phyloP scores from a whole-genome alignment of 2,113 vertebrate genomes.

The Typhlomys cinereus region DNA sequence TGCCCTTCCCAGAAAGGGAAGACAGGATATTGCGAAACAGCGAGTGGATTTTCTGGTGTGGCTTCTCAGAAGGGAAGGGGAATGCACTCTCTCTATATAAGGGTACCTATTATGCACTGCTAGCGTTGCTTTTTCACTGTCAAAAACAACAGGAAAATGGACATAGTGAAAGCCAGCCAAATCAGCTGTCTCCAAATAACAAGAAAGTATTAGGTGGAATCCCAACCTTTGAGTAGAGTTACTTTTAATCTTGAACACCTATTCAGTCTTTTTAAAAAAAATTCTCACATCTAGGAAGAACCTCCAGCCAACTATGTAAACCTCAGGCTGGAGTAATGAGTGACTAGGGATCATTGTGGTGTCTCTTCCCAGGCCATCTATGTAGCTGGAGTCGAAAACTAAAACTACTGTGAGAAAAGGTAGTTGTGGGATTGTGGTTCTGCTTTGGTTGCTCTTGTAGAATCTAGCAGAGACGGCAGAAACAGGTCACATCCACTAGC shows the following conservation, averaged over 20 bases:
- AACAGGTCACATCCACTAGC: not conserved
- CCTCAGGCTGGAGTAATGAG: not conserved
- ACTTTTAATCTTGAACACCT: not conserved
- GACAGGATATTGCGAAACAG: conserved; percentile 25
- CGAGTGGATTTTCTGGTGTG: not conserved
- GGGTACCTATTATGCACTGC: not conserved
- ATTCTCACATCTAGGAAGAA: not conserved
- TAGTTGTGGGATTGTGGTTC: not conserved
- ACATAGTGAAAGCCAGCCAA: not conserved
- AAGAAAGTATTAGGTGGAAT: not conserved
- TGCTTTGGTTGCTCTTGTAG: not conserved
- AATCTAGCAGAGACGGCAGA: not conserved
- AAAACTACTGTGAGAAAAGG: not conserved
- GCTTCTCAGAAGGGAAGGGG: not conserved
- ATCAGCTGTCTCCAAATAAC: conserved; percentile 12
- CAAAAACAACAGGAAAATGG: conserved; percentile 20
- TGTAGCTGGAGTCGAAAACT: not conserved
- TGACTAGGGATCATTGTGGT: not conserved
- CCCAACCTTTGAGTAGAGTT: not conserved
- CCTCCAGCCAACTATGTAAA: not conserved
- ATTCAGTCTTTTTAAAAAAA: not conserved
- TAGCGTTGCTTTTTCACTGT: conserved; percentile 6
- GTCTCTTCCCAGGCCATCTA: not conserved
- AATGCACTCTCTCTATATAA: not conserved
- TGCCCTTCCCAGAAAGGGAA: conserved; percentile 16